Evolutionary conservation across 2,888 invertebrate genomes (phyloP).

Genomic region (Lasioglossum oenotherae): DNA sequence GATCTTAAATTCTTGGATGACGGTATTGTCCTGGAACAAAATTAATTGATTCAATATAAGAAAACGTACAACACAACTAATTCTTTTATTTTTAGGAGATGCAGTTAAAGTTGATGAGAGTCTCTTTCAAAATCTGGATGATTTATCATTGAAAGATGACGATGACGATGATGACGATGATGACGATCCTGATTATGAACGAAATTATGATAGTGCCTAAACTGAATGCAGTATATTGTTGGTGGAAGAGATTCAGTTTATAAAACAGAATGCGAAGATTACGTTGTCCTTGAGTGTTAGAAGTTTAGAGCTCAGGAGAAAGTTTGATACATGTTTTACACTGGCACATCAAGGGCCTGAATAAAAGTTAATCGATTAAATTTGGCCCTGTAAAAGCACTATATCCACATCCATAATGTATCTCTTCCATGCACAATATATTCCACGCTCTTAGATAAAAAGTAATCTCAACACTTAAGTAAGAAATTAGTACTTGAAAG

Average conservation of each 20-base stretch:
- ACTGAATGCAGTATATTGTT: slow-evolving; percentile 44
- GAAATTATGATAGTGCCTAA: slow-evolving; percentile 80
- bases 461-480: slow-evolving; percentile 43
- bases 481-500: slow-evolving; percentile 39
- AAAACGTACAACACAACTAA: not conserved
- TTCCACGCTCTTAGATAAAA: slow-evolving; percentile 26
- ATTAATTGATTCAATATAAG: slow-evolving; percentile 18
- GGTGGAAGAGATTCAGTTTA: slow-evolving; percentile 4
- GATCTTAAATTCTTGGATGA: slow-evolving; percentile 98
- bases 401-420: slow-evolving; percentile 6
- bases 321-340: slow-evolving; percentile 10
- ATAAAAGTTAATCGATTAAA: slow-evolving; percentile 3
- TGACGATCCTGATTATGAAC: slow-evolving; percentile 88
- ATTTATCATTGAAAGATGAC: slow-evolving; percentile 88
- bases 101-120: slow-evolving; percentile 97
- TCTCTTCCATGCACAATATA: slow-evolving; percentile 21
- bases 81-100: slow-evolving; percentile 86
- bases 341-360: not conserved
- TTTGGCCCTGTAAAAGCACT: slow-evolving; percentile 19
- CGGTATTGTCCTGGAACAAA: slow-evolving; percentile 84
- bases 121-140: slow-evolving; percentile 95
- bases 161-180: slow-evolving; percentile 87
- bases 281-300: not conserved
- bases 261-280: not conserved
- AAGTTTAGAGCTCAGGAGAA: not conserved